Evolutionary conservation across 2,113 vertebrate genomes (phyloP), one percentile per base, ranked within the genome.

Genomic region (Peromyscus californicus): DNA sequence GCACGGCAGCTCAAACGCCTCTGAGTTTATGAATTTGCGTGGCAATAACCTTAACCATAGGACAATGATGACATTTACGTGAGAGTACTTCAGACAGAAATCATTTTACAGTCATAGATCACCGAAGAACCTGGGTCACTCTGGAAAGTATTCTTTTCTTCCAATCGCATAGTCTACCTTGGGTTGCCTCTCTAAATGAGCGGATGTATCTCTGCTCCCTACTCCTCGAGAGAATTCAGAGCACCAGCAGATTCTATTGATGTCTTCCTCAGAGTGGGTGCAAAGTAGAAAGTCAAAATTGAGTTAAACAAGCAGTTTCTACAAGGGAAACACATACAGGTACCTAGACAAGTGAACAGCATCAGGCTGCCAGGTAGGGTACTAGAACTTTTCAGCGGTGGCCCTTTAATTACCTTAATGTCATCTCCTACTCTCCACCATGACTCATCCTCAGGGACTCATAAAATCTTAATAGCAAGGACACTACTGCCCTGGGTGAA

Each of bases 211-310:
- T 74, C 65, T 45, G n/a, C 22, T 48, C 65, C 26, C 19, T 15
- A 26, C 2, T 88, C 22, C 36, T 82, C 61, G 45, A 76, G 33
- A 65, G 42, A 88, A 67, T 39, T 72, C 31, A 54, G 7, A 79
- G 42, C 1, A 72, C 12, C 16, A 69, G 31, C 1, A 76, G 6
- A n/a, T 26, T 59, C 42, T 96, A 48, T 51, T 91, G 85, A 87
- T 65, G 33, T 17, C 48, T 95, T 94, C 57, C 24, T 61, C n/a
- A 7, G 39, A 80, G 10, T 19, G 54, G 17, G 70, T 33, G 24
- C 48, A 74, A 70, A 65, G 31, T n/a, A 63, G 45, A 86, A 93
- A 84, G 51, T 74, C 45, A 89, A 91, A 94, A 87, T 21, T 13
- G 42, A 93, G 74, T 57, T 54, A 57, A 13, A 51, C 42, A 78